Conservation (phyloP, 2,113 vertebrate genomes). For the Thymallus thymallus region DNA sequence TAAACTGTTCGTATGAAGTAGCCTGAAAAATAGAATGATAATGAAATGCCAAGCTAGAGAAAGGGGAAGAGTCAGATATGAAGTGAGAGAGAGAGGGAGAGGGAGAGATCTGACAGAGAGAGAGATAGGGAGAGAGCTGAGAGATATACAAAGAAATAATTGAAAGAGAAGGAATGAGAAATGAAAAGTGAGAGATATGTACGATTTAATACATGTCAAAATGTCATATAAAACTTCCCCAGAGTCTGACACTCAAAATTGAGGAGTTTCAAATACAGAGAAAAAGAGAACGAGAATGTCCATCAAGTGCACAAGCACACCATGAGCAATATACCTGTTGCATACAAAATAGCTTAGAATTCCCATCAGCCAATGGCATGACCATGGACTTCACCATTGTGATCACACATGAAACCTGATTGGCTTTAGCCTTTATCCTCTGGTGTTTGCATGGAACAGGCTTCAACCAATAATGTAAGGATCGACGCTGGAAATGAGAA, state of each 20-base stretch:
- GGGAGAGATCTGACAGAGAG: not conserved
- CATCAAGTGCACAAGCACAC: not conserved
- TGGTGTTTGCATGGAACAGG: constrained; percentile 46
- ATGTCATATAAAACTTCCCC: too few species aligned
- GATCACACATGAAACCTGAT: constrained; percentile 44
- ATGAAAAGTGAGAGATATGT: too few species aligned
- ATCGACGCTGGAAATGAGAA: too few species aligned
- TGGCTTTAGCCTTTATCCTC: constrained; percentile 47
- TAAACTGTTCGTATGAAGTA: constrained; percentile 6
- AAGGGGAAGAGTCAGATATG: not conserved
- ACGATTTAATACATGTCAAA: too few species aligned
- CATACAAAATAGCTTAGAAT: constrained; percentile 20
- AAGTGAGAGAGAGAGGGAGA: constrained; percentile 5
- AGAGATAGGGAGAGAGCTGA: not conserved
- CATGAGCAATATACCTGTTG: not conserved
- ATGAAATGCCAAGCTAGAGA: too few species aligned
- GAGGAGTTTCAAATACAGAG: too few species aligned
- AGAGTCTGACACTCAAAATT: too few species aligned
- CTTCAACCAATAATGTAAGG: not conserved
- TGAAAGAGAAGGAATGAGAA: constrained; percentile 15
- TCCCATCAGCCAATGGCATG: constrained; percentile 36
- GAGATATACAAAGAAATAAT: constrained; percentile 40
- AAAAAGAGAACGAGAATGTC: not conserved
- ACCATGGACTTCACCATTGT: constrained; percentile 39
- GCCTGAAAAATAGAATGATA: not conserved